A percentile compares a stretch with the other conserved stretches of the same genome.
These are phyloP conservation scores for Malurus cyaneus DNA, from an alignment of 2,113 vertebrate genomes.

Conservation along the genomic window DNA sequence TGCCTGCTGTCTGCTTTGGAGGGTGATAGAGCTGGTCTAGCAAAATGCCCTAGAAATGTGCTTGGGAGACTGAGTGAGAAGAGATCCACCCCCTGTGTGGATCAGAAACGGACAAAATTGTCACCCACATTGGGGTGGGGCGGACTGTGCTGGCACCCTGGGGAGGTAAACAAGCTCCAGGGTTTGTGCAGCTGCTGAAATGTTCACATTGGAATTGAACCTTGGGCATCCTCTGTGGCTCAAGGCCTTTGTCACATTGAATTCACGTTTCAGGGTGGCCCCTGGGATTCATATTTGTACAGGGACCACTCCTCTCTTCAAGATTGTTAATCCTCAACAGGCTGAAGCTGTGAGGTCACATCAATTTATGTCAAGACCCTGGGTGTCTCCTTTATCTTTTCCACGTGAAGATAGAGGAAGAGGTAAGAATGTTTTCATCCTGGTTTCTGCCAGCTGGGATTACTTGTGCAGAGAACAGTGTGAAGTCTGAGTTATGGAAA, in stretches of 20 bases:
- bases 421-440: not conserved
- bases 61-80: not conserved
- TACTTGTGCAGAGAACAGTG: not conserved
- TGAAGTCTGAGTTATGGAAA: not conserved
- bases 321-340: not conserved
- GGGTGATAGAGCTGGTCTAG: not conserved
- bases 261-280: not conserved
- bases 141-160: not conserved
- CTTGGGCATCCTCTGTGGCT: not conserved
- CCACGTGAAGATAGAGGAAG: not conserved
- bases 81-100: rapidly evolving
- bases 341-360: not conserved
- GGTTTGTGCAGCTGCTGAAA: not conserved
- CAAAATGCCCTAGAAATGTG: not conserved
- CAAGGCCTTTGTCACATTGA: not conserved
- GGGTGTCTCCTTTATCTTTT: not conserved
- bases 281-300: not conserved
- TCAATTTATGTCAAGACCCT: rapidly evolving
- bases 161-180: not conserved
- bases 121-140: not conserved
- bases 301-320: not conserved
- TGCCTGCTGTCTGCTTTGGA: not conserved
- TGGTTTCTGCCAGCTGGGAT: not conserved
- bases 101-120: not conserved
- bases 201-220: not conserved